Evolutionary conservation across 1,140 invertebrate species (phyloP).

Genomic region (Cotesia chilonis): DNA sequence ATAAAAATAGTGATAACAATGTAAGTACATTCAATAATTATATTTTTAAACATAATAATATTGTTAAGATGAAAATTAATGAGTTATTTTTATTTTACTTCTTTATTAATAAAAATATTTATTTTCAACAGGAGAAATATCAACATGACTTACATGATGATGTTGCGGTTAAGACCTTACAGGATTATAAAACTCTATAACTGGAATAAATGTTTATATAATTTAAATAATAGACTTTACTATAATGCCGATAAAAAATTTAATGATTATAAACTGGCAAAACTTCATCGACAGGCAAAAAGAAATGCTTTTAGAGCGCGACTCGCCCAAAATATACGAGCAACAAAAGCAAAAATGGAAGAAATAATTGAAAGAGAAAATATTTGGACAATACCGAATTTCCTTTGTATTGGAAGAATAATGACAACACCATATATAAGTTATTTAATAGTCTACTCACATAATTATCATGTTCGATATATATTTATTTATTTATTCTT

Average conservation of each 20-base stretch:
- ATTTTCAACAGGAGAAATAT: constrained; percentile 9
- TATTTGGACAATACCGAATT: constrained; percentile 92
- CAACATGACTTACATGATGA: constrained; percentile 14
- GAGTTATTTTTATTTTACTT: no score
- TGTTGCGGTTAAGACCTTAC: constrained; percentile 10
- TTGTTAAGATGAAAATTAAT: not conserved
- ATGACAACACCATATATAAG: constrained; percentile 85
- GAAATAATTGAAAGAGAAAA: constrained; percentile 77
- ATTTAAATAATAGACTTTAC: constrained; percentile 48
- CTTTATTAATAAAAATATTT: not conserved
- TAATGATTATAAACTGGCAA: constrained; percentile 43
- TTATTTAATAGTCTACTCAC: constrained; percentile 78
- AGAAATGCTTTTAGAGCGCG: constrained; percentile 50
- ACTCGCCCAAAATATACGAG: constrained; percentile 52
- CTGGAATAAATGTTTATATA: constrained; percentile 48
- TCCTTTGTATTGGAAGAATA: constrained; percentile 86
- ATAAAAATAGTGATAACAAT: not conserved
- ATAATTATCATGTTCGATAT: constrained; percentile 70
- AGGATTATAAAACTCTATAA: constrained; percentile 4
- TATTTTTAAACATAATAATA: not conserved
- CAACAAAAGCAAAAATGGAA: constrained; percentile 57
- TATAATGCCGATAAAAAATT: constrained; percentile 47
- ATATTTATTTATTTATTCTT: not conserved
- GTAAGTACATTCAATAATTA: not conserved
- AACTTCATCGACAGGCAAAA: constrained; percentile 40